These are phyloP conservation scores for Manacus vitellinus DNA, from an alignment of 2,113 vertebrate genomes.

Conservation along the genomic window DNA sequence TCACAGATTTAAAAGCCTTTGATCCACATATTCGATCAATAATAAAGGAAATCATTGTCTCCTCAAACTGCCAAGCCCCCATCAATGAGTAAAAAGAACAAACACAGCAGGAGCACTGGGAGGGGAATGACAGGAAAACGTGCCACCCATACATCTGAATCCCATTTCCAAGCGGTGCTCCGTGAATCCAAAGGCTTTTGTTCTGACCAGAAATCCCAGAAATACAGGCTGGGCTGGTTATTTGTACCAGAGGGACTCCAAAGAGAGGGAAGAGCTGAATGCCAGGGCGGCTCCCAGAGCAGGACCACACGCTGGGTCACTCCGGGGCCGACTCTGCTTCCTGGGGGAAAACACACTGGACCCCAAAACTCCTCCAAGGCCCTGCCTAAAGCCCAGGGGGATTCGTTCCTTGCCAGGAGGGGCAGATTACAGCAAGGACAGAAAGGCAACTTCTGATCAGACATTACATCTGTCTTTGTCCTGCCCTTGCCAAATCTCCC, in stretches of 20 bases:
- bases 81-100: neutral
- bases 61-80: neutral
- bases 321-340: neutral
- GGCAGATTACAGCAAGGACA: neutral
- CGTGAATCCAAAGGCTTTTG: neutral
- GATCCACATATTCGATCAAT: neutral
- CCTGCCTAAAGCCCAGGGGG: neutral
- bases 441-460: neutral
- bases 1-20: neutral
- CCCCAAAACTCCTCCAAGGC: neutral
- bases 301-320: neutral
- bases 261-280: neutral
- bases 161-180: neutral
- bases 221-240: neutral
- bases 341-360: neutral
- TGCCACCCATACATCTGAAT: neutral
- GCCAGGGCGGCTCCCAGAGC: neutral
- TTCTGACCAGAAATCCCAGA: conserved; percentile 9
- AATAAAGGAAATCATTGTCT: neutral
- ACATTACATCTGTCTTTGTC: neutral
- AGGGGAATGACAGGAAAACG: neutral
- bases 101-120: neutral
- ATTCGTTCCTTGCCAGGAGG: neutral
- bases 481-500: neutral
- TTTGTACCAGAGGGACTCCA: neutral